phyloP scores from a whole-genome alignment of 1,140 invertebrate species.

The Lutraria rhynchaena region DNA sequence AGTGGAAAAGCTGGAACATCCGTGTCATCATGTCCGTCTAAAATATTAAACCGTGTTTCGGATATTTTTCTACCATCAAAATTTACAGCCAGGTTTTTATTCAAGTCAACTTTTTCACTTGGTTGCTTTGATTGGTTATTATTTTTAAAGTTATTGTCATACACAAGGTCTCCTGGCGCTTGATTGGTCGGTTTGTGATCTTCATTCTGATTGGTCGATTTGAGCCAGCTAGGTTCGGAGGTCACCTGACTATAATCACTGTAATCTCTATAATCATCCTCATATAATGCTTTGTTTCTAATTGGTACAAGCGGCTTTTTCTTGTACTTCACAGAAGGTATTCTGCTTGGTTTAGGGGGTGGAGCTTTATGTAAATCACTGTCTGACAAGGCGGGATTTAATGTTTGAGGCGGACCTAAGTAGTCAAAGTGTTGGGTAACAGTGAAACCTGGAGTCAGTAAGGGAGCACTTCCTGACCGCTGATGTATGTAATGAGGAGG shows the following conservation, averaged over 20 bases:
- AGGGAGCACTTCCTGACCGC: conserved; percentile 84
- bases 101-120: conserved; percentile 8
- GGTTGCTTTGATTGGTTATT: conserved; percentile 51
- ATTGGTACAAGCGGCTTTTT: conserved; percentile 73
- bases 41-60: conserved; percentile 62
- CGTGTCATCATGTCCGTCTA: conserved; percentile 62
- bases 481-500: conserved; percentile 74
- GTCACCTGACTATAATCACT: conserved; percentile 78
- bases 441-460: conserved; percentile 82
- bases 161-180: conserved; percentile 47
- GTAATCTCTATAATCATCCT: conserved; percentile 80
- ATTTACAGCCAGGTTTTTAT: conserved; percentile 47
- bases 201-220: conserved; percentile 30
- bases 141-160: conserved; percentile 73
- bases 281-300: conserved; percentile 71
- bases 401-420: conserved; percentile 21
- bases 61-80: conserved; percentile 57
- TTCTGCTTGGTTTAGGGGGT: conserved; percentile 88
- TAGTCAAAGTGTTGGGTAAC: conserved; percentile 45
- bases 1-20: conserved; percentile 62
- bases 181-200: conserved; percentile 23
- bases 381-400: conserved; percentile 72
- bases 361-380: conserved; percentile 81
- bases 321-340: conserved; percentile 83
- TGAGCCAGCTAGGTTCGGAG: conserved; percentile 75